Percentiles rank a stretch among this genome's conserved stretches.
phyloP scores from a whole-genome alignment of 2,888 invertebrate species.

The Hylaea fasciaria region DNA sequence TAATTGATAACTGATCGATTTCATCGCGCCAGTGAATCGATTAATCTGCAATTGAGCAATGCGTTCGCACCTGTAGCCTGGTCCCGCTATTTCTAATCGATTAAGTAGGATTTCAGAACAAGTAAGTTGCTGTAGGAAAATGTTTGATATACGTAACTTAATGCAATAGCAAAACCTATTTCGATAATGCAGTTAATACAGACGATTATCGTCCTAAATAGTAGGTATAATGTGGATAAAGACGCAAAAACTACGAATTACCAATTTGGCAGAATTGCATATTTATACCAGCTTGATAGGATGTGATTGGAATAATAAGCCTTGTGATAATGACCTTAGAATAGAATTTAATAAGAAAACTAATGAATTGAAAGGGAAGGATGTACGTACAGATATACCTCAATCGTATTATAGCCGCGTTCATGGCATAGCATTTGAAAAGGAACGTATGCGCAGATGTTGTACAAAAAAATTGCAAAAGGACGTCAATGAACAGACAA shows the following conservation, averaged over 20 bases:
- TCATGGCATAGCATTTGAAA: constrained; percentile 12
- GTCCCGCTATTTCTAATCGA: constrained; percentile 1
- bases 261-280: no score
- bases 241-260: no score
- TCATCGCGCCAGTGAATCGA: constrained; percentile 17
- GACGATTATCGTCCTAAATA: no score
- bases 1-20: constrained; percentile 22
- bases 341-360: background rate
- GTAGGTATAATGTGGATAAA: no score
- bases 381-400: constrained; percentile 7
- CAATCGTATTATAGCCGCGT: constrained; percentile 1
- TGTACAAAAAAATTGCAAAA: constrained; percentile 26
- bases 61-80: constrained; percentile 8
- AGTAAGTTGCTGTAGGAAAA: no score
- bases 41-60: constrained; percentile 16
- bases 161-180: no score
- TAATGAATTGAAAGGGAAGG: background rate
- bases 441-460: constrained; percentile 22
- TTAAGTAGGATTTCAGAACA: background rate
- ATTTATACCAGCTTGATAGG: no score
- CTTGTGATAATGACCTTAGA: background rate
- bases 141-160: no score
- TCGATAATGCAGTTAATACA: no score
- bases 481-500: constrained; percentile 21
- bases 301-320: no score